phyloP scores from a whole-genome alignment of 2,888 invertebrate genomes.

The Meghimatium bilineatum region DNA sequence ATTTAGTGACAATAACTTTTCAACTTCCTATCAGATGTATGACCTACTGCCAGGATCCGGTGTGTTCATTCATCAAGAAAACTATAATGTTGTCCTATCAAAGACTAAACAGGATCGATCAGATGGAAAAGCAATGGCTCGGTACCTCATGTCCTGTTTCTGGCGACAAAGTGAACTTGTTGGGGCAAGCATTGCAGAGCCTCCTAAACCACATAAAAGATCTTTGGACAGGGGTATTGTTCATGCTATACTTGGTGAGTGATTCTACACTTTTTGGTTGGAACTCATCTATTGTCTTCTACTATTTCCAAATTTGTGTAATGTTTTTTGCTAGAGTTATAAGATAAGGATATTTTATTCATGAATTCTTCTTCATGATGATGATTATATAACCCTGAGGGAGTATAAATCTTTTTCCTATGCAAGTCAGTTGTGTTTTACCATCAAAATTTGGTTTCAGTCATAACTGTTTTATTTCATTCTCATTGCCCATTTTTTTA shows the following conservation, averaged over 20 bases:
- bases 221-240: constrained; percentile 52
- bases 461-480: too few relatives aligned
- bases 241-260: constrained; percentile 54
- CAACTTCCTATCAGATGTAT: constrained; percentile 47
- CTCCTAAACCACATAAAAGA: constrained; percentile 52
- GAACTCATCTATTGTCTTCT: not conserved
- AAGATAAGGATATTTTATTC: too few relatives aligned
- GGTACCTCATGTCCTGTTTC: constrained; percentile 55
- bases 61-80: constrained; percentile 53
- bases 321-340: too few relatives aligned
- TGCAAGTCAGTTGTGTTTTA: too few relatives aligned
- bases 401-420: too few relatives aligned
- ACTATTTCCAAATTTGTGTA: too few relatives aligned
- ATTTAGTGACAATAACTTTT: not conserved
- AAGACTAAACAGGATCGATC: constrained; percentile 53
- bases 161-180: constrained; percentile 54
- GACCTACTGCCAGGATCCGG: constrained; percentile 51
- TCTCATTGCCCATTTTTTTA: too few relatives aligned
- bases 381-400: too few relatives aligned
- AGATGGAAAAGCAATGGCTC: constrained; percentile 54
- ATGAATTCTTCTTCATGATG: too few relatives aligned
- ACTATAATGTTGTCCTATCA: constrained; percentile 50
- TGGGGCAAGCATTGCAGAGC: constrained; percentile 54
- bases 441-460: too few relatives aligned
- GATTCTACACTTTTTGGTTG: too few relatives aligned